Percentiles rank a stretch among this genome's conserved stretches.
Conservation (phyloP, 2,888 invertebrate genomes). For the Oasisia sp. region DNA sequence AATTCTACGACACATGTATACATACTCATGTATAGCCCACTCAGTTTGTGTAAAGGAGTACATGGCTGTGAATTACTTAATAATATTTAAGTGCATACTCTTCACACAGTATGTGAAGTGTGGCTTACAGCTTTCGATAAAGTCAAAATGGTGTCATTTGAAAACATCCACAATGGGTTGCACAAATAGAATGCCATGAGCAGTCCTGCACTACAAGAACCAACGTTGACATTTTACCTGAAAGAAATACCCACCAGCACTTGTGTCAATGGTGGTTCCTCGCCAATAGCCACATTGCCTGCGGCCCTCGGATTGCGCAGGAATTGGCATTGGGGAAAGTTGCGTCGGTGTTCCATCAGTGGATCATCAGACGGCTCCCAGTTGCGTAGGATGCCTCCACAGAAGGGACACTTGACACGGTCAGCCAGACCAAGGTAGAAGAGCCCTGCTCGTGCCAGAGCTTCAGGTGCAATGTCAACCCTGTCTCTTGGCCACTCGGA, state of each 20-base stretch:
- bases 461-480: background rate
- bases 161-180: no score
- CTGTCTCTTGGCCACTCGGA: background rate
- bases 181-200: no score
- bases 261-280: background rate
- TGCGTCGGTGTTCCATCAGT: background rate
- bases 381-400: background rate
- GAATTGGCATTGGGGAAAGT: background rate
- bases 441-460: background rate
- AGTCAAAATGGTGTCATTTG: no score
- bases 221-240: no score
- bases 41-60: no score
- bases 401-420: background rate
- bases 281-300: background rate
- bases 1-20: no score
- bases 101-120: no score
- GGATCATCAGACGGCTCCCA: background rate
- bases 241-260: background rate
- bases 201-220: no score
- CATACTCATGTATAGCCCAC: no score
- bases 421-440: constrained; percentile 13
- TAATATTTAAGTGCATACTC: no score
- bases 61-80: no score
- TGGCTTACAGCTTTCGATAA: no score
- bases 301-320: background rate